phyloP scores from a whole-genome alignment of 1,140 invertebrate species.

The Schlechtendalia chinensis region DNA sequence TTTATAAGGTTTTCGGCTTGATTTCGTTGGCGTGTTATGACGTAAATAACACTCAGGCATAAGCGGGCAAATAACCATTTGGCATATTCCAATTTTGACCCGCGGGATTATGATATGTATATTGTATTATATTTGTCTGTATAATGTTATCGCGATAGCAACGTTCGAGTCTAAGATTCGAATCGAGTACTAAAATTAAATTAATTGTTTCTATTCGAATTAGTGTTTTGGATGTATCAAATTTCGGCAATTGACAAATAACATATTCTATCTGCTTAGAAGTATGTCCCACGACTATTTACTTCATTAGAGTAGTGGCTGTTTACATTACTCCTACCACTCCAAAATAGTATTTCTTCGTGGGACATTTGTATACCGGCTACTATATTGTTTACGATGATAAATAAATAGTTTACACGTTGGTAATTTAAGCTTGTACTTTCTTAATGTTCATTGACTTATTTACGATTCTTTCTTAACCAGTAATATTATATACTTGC shows the following conservation, averaged over 20 bases:
- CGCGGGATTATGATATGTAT: background rate
- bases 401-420: too few species aligned
- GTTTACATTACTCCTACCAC: too few species aligned
- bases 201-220: background rate
- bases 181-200: background rate
- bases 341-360: too few species aligned
- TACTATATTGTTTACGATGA: too few species aligned
- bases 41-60: background rate
- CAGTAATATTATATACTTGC: background rate
- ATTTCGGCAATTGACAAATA: too few species aligned
- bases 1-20: constrained; percentile 17
- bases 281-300: too few species aligned
- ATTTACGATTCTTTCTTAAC: background rate
- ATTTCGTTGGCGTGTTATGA: background rate
- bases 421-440: background rate
- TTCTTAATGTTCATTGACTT: background rate
- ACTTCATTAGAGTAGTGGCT: too few species aligned
- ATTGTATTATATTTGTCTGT: background rate
- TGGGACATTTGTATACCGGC: too few species aligned
- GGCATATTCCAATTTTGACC: background rate
- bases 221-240: background rate
- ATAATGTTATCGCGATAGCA: background rate
- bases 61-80: constrained; percentile 5
- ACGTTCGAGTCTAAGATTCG: too few species aligned
- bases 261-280: too few species aligned